These are phyloP conservation scores for Symphodus melops DNA, from an alignment of 2,113 vertebrate genomes.

Conservation along the genomic window DNA sequence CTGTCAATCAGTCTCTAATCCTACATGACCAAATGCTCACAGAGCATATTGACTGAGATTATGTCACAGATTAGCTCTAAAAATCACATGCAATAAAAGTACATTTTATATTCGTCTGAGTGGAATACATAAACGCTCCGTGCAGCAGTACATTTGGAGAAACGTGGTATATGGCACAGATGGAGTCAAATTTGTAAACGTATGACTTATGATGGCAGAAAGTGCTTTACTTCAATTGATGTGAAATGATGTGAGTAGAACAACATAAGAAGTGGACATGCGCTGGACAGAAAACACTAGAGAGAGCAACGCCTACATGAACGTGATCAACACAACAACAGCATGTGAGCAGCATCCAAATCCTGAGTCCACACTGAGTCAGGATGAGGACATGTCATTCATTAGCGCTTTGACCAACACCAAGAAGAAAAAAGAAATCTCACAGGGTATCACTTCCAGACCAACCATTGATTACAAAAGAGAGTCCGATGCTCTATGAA, in stretches of 20 bases:
- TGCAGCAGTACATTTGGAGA: no score
- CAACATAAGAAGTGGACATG: not conserved
- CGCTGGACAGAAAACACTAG: slow-evolving; percentile 7
- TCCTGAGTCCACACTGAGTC: not conserved
- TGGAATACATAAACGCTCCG: no score
- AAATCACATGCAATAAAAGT: not conserved
- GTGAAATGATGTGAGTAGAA: no score
- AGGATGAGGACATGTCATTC: not conserved
- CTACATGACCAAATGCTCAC: slow-evolving; percentile 25
- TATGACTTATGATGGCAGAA: no score
- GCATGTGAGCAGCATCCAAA: not conserved
- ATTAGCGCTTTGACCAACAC: not conserved
- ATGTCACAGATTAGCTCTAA: not conserved
- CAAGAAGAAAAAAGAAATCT: not conserved
- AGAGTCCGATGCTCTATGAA: no score
- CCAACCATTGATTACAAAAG: not conserved
- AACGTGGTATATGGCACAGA: not conserved
- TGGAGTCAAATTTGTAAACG: not conserved
- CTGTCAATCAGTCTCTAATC: slow-evolving; percentile 39
- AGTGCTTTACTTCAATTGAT: no score
- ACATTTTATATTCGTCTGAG: not conserved
- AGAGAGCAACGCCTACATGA: slow-evolving; percentile 43
- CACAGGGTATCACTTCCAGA: not conserved
- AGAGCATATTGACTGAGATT: slow-evolving; percentile 22
- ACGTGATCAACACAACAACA: not conserved